Percentiles rank a stretch among this genome's conserved stretches.
phyloP scores from a whole-genome alignment of 2,888 invertebrate genomes.

The Drosophila sordidapex region DNA sequence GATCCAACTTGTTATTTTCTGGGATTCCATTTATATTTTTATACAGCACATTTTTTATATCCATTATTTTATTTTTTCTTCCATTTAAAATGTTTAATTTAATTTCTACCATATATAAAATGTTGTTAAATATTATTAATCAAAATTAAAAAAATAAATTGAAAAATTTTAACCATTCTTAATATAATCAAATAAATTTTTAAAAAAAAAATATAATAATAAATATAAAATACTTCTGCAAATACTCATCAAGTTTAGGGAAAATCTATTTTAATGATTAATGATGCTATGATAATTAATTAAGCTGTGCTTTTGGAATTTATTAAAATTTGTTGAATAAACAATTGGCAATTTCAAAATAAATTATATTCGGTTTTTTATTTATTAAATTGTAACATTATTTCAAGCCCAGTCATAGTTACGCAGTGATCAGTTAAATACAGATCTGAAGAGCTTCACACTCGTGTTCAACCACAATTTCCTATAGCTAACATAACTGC shows the following conservation, averaged over 20 bases:
- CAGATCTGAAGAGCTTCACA: constrained; percentile 32
- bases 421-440: constrained; percentile 7
- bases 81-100: background rate
- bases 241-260: constrained; percentile 6
- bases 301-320: background rate
- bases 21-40: background rate
- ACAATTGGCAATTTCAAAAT: background rate
- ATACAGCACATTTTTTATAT: background rate
- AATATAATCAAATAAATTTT: background rate
- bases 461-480: constrained; percentile 44
- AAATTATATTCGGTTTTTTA: background rate
- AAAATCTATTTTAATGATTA: background rate
- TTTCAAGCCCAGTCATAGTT: background rate
- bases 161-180: background rate
- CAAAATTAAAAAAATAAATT: too few relatives aligned
- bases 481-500: constrained; percentile 13
- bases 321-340: background rate
- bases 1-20: background rate
- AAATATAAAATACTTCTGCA: background rate
- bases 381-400: background rate
- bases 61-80: background rate
- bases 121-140: too few relatives aligned
- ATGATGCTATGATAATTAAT: background rate
- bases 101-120: too few relatives aligned
- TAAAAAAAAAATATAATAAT: too few relatives aligned